Evolutionary conservation across 2,888 invertebrate species (phyloP).

Genomic region (Tipula lateralis): DNA sequence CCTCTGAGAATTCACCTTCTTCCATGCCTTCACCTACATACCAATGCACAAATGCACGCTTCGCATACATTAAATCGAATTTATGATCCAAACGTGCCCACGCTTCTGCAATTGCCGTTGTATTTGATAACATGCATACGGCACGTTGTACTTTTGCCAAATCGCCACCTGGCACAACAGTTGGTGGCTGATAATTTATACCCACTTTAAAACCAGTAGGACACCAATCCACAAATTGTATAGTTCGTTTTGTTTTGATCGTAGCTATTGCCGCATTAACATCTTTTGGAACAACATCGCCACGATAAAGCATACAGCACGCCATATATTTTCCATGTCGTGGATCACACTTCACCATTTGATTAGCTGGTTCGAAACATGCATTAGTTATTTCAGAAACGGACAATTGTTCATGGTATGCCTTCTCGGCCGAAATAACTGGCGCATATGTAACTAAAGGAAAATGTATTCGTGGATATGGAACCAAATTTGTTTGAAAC

Average conservation of each 20-base stretch:
- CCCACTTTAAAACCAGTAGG: constrained; percentile 79
- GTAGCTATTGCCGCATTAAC: constrained; percentile 89
- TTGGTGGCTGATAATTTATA: constrained; percentile 85
- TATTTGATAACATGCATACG: constrained; percentile 95
- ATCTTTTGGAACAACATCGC: constrained; percentile 90
- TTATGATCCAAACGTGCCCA: constrained; percentile 94
- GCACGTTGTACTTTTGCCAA: constrained; percentile 89
- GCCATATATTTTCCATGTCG: constrained; percentile 91
- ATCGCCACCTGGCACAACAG: constrained; percentile 88
- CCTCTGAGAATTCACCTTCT: constrained; percentile 81
- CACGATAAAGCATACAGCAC: constrained; percentile 87
- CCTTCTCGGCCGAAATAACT: constrained; percentile 88
- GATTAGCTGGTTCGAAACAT: constrained; percentile 92
- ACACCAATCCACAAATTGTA: constrained; percentile 87
- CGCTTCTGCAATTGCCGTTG: constrained; percentile 93
- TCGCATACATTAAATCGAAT: constrained; percentile 94
- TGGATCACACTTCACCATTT: constrained; percentile 91
- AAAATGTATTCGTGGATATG: constrained; percentile 93
- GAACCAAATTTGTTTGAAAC: constrained; percentile 90
- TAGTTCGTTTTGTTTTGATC: constrained; percentile 89
- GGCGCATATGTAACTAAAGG: constrained; percentile 88
- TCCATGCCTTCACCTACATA: constrained; percentile 85
- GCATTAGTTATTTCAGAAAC: constrained; percentile 91
- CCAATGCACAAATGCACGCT: constrained; percentile 96
- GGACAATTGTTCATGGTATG: constrained; percentile 85